Evolutionary conservation across 2,888 invertebrate genomes (phyloP).

Genomic region (Zele albiditarsus): DNA sequence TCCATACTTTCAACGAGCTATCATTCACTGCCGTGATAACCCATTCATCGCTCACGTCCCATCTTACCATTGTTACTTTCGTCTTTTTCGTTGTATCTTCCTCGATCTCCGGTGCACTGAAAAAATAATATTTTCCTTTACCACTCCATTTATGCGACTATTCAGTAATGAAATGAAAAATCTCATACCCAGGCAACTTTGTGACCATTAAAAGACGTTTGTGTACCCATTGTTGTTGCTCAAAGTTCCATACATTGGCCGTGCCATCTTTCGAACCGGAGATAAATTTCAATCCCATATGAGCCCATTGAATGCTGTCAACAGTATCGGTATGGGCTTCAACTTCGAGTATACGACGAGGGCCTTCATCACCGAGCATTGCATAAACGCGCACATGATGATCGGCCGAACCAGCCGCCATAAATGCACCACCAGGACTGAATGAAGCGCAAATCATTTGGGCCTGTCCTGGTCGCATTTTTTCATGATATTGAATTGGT

Average conservation of each 20-base stretch:
- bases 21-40: slow-evolving; percentile 95
- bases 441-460: slow-evolving; percentile 97
- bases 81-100: slow-evolving; percentile 78
- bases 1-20: slow-evolving; percentile 87
- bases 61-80: slow-evolving; percentile 96
- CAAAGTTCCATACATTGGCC: slow-evolving; percentile 93
- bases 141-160: background rate
- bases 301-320: slow-evolving; percentile 97
- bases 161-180: slow-evolving; percentile 17
- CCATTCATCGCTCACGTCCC: slow-evolving; percentile 91
- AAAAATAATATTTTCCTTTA: slow-evolving; percentile 25
- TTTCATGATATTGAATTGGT: slow-evolving; percentile 93
- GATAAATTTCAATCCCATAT: slow-evolving; percentile 88
- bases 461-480: slow-evolving; percentile 92
- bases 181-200: slow-evolving; percentile 75
- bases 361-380: slow-evolving; percentile 84
- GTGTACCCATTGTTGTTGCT: slow-evolving; percentile 92
- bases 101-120: slow-evolving; percentile 69
- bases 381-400: slow-evolving; percentile 95
- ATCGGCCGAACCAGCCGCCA: slow-evolving; percentile 96
- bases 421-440: slow-evolving; percentile 89
- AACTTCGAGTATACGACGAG: slow-evolving; percentile 78
- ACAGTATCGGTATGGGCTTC: slow-evolving; percentile 89
- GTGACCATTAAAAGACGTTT: slow-evolving; percentile 82
- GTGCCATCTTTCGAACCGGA: slow-evolving; percentile 97